phyloP scores from a whole-genome alignment of 2,113 vertebrate species.

The Crocuta crocuta region DNA sequence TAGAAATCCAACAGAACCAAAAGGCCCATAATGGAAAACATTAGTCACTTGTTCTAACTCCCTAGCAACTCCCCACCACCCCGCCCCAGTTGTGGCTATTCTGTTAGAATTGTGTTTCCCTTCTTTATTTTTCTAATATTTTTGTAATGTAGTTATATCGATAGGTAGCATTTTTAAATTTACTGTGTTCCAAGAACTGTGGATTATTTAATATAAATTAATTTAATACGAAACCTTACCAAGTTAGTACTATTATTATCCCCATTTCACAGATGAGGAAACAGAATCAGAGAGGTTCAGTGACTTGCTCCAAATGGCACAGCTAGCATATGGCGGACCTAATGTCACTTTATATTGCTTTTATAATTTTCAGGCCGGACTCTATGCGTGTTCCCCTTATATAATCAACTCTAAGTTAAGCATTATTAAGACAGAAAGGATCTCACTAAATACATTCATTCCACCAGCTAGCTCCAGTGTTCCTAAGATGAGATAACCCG shows the following conservation, averaged over 20 bases:
- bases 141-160: not conserved
- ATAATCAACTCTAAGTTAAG: not conserved
- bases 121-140: not conserved
- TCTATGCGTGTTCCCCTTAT: not conserved
- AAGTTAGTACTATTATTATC: not conserved
- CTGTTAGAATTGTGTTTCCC: not conserved
- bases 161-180: not conserved
- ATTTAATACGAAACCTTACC: not conserved
- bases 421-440: not conserved
- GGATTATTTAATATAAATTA: not conserved
- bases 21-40: not conserved
- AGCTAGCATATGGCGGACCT: not conserved
- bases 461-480: not conserved
- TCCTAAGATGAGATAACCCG: not conserved
- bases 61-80: not conserved
- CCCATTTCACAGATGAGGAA: not conserved
- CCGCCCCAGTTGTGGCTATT: not conserved
- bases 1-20: constrained; percentile 12
- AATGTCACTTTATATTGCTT: not conserved
- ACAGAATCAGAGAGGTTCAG: not conserved
- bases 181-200: not conserved
- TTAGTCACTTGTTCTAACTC: not conserved
- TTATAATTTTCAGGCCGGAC: not conserved
- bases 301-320: not conserved
- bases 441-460: not conserved